Percentiles rank a stretch among this genome's conserved stretches.
These are phyloP conservation scores for Loris lydekkerianus DNA, from an alignment of 2,797 vertebrate genomes.

Conservation along the genomic window DNA sequence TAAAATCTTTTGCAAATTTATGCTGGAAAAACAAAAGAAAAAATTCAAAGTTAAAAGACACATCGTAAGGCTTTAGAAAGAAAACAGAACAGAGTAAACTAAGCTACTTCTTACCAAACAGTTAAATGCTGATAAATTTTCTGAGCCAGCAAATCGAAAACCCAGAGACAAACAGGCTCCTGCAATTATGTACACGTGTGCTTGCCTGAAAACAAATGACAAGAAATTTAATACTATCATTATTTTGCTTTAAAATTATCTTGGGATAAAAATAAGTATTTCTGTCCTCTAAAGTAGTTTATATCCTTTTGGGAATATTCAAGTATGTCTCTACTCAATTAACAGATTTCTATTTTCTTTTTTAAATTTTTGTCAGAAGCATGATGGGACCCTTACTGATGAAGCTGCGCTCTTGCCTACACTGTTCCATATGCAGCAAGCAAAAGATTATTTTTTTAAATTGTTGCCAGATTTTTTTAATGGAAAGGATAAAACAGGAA, in stretches of 20 bases:
- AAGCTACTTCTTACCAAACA: constrained; percentile 92
- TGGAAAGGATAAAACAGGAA: not conserved
- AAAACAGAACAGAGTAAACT: constrained; percentile 22
- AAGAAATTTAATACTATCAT: constrained; percentile 57
- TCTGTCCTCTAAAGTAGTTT: not conserved
- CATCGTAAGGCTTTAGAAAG: constrained; percentile 19
- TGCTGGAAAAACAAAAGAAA: constrained; percentile 88
- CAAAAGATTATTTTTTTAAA: not conserved
- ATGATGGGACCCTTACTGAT: not conserved
- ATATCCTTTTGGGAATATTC: not conserved
- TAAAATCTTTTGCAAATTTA: constrained; percentile 96
- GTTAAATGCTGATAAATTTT: constrained; percentile 97
- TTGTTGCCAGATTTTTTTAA: not conserved
- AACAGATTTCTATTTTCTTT: not conserved
- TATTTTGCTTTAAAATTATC: constrained; percentile 52
- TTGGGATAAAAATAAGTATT: not conserved
- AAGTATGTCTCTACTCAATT: not conserved
- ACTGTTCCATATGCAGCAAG: not conserved
- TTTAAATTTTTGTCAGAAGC: not conserved
- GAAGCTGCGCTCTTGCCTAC: not conserved
- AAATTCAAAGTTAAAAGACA: constrained; percentile 64
- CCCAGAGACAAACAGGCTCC: constrained; percentile 97
- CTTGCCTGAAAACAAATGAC: constrained; percentile 91
- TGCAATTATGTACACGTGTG: constrained; percentile 98
- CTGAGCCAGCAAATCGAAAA: constrained; percentile 97